phyloP scores from a whole-genome alignment of 1,140 invertebrate genomes.

The Micrasema minimum region DNA sequence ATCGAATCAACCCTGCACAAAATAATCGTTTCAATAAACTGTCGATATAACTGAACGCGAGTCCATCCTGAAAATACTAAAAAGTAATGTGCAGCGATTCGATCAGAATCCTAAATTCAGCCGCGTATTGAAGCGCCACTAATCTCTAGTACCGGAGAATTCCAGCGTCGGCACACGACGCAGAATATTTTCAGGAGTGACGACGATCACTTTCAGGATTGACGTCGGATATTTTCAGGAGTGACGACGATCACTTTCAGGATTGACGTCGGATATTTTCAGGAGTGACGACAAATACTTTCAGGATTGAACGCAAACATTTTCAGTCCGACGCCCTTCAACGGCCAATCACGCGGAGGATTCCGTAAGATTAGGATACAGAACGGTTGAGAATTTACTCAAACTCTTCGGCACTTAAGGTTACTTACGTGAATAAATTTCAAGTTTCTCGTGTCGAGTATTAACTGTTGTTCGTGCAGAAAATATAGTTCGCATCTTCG shows the following conservation, averaged over 20 bases:
- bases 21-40: too few species aligned
- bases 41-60: too few species aligned
- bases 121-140: not conserved
- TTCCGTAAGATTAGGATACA: not conserved
- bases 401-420: not conserved
- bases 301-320: too few species aligned
- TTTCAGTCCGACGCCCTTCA: not conserved
- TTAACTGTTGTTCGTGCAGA: too few species aligned
- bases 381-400: not conserved
- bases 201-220: too few species aligned
- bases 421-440: too few species aligned
- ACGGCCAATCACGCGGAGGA: constrained; percentile 11
- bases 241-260: too few species aligned
- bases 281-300: constrained; percentile 4
- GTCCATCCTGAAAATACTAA: too few species aligned
- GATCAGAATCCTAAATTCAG: not conserved
- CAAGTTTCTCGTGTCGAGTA: too few species aligned
- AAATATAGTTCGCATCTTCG: too few species aligned
- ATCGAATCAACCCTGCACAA: too few species aligned
- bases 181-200: constrained; percentile 3
- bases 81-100: constrained; percentile 4
- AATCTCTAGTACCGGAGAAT: not conserved
- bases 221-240: constrained; percentile 5
- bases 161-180: not conserved
- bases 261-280: constrained; percentile 7